Evolutionary conservation across 1,140 invertebrate genomes (phyloP), one percentile per base, ranked within the genome.

Genomic region (Meteorus sp.): DNA sequence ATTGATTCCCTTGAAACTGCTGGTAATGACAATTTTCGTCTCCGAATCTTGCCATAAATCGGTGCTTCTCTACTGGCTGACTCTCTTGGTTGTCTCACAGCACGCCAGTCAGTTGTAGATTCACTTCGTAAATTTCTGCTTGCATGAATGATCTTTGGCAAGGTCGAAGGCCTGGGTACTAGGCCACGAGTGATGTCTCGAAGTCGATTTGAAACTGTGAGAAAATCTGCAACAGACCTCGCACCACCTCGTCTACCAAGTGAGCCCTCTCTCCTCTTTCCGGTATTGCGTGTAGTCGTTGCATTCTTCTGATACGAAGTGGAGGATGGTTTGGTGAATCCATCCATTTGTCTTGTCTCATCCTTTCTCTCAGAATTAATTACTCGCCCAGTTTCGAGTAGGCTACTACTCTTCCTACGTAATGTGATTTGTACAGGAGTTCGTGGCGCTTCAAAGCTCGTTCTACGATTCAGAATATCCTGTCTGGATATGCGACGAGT

Each of bases 31-130:
- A 67, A 64, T 51, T 77, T 77, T 23, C 75, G 63, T 1, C 76
- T 61, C 20, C 76, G 67, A n/a, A 80, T 80, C 15, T 64, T 70
- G 0, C 77, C 78, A 31, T 78, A 78, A 22, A 80, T 66, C 0
- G 76, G 72, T 0, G 71, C 72, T 13, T 79, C 76, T 22, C 71
- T 66, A 2, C 62, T 72, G 0, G 65, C 52, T 0, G 51, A 57
- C 17, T 74, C 65, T 41, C 60, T 68, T 8, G 55, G 59, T 0
- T 63, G 57, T 11, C 63, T 68, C 4, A 52, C 22, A 4, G 56
- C 41, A 8, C 48, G 43, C 15, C 51, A 48, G 2, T 69, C 67
- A 43, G 11, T 65, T 56, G 23, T 9, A 23, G 27, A 22, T 15
- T 41, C 37, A 0, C 39, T 1, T 11, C 48, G 61, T 2, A 39